Percentiles rank a stretch among this genome's conserved stretches.
Evolutionary conservation across 2,888 invertebrate species (phyloP).

Genomic region (Drosophila greeni): DNA sequence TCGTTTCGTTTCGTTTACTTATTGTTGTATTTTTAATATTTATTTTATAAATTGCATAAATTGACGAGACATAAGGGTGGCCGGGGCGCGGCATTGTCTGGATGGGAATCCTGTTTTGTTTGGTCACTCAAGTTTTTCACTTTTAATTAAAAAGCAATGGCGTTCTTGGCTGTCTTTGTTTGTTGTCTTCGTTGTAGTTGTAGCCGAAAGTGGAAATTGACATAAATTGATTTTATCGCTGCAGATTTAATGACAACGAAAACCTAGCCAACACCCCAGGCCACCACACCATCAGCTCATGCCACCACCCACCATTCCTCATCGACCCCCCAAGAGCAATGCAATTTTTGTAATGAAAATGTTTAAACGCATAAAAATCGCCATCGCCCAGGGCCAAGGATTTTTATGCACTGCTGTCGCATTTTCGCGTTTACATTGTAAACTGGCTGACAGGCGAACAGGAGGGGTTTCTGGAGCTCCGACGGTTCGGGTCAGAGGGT

Average conservation of each 20-base stretch:
- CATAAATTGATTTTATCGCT: slow-evolving; percentile 72
- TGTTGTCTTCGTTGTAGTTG: slow-evolving; percentile 28
- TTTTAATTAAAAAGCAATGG: slow-evolving; percentile 71
- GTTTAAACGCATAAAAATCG: slow-evolving; percentile 73
- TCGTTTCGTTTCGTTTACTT: slow-evolving; percentile 36
- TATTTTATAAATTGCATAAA: slow-evolving; percentile 75
- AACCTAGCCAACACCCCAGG: slow-evolving; percentile 51
- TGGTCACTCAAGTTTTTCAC: slow-evolving; percentile 69
- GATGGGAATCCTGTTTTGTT: slow-evolving; percentile 65
- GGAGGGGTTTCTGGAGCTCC: slow-evolving; percentile 3
- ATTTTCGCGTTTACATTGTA: slow-evolving; percentile 75
- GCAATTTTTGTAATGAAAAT: slow-evolving; percentile 75
- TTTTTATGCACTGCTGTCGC: slow-evolving; percentile 74
- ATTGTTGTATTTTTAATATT: slow-evolving; percentile 69
- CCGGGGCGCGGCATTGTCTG: slow-evolving; percentile 24
- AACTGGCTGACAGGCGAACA: slow-evolving; percentile 68
- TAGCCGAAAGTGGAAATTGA: slow-evolving; percentile 70
- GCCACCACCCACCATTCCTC: not conserved
- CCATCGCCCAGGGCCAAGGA: slow-evolving; percentile 61
- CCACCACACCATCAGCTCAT: not conserved
- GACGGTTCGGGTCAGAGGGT: slow-evolving; percentile 9
- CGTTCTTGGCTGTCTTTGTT: slow-evolving; percentile 40
- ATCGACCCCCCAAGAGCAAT: slow-evolving; percentile 38
- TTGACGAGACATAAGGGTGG: slow-evolving; percentile 61
- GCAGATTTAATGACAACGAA: slow-evolving; percentile 73